Conservation (phyloP, 2,797 vertebrate species). For the Cynopterus sphinx region DNA sequence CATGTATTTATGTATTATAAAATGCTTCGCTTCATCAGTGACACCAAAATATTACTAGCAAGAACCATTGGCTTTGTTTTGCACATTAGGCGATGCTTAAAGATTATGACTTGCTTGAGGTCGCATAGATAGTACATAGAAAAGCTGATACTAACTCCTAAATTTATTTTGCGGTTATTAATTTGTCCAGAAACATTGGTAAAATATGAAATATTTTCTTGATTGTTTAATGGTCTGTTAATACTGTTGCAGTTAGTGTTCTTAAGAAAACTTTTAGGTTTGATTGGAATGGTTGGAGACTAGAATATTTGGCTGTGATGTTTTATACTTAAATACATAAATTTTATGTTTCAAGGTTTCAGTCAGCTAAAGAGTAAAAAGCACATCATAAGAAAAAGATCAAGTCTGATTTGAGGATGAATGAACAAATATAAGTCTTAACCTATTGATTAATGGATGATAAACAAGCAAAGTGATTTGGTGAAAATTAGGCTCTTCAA, state of each 20-base stretch:
- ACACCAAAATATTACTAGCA: slow-evolving; percentile 3
- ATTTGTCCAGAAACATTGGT: background rate
- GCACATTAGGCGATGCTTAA: background rate
- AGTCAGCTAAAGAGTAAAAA: slow-evolving; percentile 19
- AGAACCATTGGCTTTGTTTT: slow-evolving; percentile 13
- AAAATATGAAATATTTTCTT: slow-evolving; percentile 2
- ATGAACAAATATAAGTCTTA: background rate
- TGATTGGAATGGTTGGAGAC: background rate
- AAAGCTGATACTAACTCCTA: background rate
- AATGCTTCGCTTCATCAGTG: background rate
- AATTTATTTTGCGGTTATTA: background rate
- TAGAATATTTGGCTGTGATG: background rate
- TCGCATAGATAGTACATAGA: background rate
- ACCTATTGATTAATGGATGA: background rate
- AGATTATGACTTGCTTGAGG: background rate
- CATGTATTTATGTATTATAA: background rate
- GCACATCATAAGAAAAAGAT: background rate
- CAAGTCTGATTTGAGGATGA: background rate
- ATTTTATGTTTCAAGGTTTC: background rate
- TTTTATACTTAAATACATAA: background rate
- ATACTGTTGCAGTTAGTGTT: background rate
- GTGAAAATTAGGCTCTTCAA: background rate
- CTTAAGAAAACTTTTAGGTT: background rate
- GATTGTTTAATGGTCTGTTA: background rate
- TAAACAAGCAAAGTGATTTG: slow-evolving; percentile 5